Evolutionary conservation across 2,888 invertebrate genomes (phyloP), one percentile per base, ranked within the genome.

Genomic region (Campaea margaritaria): DNA sequence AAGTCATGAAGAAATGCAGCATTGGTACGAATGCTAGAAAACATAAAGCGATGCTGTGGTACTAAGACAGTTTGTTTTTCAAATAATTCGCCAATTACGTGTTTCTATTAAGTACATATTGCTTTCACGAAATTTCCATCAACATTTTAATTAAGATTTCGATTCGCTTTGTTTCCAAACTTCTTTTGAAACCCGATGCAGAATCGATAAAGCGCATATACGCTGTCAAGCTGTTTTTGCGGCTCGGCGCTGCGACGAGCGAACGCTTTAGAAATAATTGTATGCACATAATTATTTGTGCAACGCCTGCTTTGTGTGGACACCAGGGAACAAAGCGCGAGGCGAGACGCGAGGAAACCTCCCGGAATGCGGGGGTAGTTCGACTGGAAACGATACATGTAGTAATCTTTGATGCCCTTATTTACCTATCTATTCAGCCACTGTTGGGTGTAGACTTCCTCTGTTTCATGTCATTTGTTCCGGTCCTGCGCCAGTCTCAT

Each of bases 231-330:
- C 45, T 54, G 60, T 68, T 64, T 58, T 56, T 61, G 55, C 52
- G 64, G 62, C 46, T 54, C 38, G 71, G 68, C 62, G 50, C 53
- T 56, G 50, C 59, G 42, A 46, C 70, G 78, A 81, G 79, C 74
- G 73, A 82, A 78, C 83, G 86, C 79, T 87, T 87, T 86, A 81
- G 76, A 84, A 86, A 89, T 90, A 90, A 90, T 89, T 85, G 87
- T 88, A 91, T 91, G 91, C 89, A 89, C 90, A 91, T 91, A 91
- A 91, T 91, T 88, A 90, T 90, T 90, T 88, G 88, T 86, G 86
- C 86, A 87, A 74, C 81, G 83, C 79, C 76, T 76, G 84, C 84
- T 88, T 88, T 87, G 82, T 85, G 77, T 76, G 82, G 86, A 82
- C 85, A 83, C 72, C 75, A 76, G 75, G 72, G 85, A 82, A 87